Conservation (phyloP, 2,888 invertebrate species). For the Drosophila acutilabella region DNA sequence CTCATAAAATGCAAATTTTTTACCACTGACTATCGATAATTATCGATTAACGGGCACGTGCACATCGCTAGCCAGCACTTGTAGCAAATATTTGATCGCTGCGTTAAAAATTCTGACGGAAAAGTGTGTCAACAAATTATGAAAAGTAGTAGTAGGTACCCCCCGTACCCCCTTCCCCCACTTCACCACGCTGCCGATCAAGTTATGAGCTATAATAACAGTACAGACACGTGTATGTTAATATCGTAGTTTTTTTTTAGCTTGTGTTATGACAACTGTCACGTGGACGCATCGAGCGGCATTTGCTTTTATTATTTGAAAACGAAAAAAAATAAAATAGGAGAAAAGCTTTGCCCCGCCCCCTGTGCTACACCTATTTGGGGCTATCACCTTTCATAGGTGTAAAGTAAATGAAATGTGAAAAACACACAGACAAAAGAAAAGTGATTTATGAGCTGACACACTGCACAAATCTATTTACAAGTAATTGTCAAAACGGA, state of each 20-base stretch:
- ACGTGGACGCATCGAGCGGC: conserved; percentile 52
- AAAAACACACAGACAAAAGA: conserved; percentile 23
- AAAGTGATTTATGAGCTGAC: conserved; percentile 56
- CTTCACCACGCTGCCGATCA: background rate
- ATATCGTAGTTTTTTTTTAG: conserved; percentile 36
- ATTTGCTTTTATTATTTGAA: conserved; percentile 46
- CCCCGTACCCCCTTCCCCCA: background rate
- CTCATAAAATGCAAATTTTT: background rate
- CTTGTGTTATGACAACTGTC: conserved; percentile 53
- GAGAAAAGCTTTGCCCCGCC: background rate
- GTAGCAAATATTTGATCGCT: conserved; percentile 20
- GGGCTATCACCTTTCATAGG: conserved; percentile 3
- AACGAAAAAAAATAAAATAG: background rate
- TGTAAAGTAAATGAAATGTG: conserved; percentile 58
- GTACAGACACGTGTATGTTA: conserved; percentile 57
- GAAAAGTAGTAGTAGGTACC: conserved; percentile 22
- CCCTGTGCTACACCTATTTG: no score
- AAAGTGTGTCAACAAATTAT: conserved; percentile 52
- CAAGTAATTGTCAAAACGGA: conserved; percentile 66
- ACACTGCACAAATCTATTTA: conserved; percentile 62
- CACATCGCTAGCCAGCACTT: conserved; percentile 3
- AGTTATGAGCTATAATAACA: conserved; percentile 38
- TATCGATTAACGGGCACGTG: conserved; percentile 15
- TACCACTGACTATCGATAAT: background rate
- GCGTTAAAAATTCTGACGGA: conserved; percentile 24